Base-by-base conservation (phyloP, 1,140 invertebrate species). In the Andrena cerasifolii region DNA sequence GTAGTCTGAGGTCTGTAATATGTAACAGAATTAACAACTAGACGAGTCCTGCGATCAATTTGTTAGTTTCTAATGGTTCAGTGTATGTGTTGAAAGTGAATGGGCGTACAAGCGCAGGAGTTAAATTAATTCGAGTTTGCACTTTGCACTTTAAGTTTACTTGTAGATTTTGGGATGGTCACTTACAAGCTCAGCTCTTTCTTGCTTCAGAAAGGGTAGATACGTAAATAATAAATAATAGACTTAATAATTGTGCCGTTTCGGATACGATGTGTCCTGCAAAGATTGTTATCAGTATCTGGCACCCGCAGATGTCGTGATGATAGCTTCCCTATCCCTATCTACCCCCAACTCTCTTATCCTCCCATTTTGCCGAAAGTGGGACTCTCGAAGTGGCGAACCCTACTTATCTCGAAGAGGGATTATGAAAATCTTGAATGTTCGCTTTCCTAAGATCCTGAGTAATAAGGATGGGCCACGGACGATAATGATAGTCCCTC, bases 341-440 rank as follows among this genome's bases (percentile, higher is more conserved):
- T 54, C 47, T 74, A 53, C 18, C 54, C 36, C 45, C 6, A 74
- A 74, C 5, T 74, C 43, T 33, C 73, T 76, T 67, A 58, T 66
- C 62, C 40, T 21, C 14, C 40, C 51, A 43, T 76, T 76, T 68
- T 18, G 49, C 8, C 16, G 31, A 76, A 66, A 76, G 53, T 49
- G 51, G 63, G 14, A 61, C 51, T 47, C 47, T 31, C 14, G 14
- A 61, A 18, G 58, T 63, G 40, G 26, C 1, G 51, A 61, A 66
- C 49, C 54, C 63, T 21, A 47, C 67, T 49, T 68, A 61, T 59
- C 36, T 51, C 18, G 31, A 62, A 24, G 71, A n/a, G 45, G 58
- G 65, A 82, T 82, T 79, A 82, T 59, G 68, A 75, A 79, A 75
- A 63, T 79, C 76, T 66, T 58, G 63, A 67, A 76, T 67, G 63